Conservation (phyloP, 2,797 vertebrate species). For the Synaphobranchus kaupii region DNA sequence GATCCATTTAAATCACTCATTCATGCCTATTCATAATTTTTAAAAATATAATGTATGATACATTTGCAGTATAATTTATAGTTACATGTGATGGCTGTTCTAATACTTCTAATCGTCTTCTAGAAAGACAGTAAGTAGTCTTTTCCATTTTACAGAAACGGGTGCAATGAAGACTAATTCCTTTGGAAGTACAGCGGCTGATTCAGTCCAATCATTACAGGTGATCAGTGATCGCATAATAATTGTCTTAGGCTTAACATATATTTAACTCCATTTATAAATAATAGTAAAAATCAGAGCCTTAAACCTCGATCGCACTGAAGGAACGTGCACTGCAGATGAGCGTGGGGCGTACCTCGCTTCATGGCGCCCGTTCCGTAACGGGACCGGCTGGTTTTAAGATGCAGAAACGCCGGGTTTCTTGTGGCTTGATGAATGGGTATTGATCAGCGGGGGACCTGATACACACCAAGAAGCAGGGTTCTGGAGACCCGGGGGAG, state of each 20-base stretch:
- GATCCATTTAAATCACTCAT: background rate
- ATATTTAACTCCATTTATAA: background rate
- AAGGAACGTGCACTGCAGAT: background rate
- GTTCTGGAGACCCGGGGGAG: background rate
- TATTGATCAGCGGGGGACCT: slow-evolving; percentile 32
- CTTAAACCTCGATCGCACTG: background rate
- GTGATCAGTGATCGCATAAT: background rate
- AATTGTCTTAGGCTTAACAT: background rate
- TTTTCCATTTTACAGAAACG: background rate
- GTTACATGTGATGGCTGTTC: background rate
- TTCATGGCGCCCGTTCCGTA: background rate
- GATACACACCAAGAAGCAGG: slow-evolving; percentile 3
- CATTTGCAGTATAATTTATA: background rate
- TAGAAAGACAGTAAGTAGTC: background rate
- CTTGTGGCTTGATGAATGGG: background rate
- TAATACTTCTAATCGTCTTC: background rate
- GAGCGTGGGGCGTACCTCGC: background rate
- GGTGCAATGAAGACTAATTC: background rate
- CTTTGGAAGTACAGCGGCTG: background rate
- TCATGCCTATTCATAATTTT: background rate
- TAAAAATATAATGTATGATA: background rate
- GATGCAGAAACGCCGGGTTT: background rate
- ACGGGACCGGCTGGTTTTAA: background rate
- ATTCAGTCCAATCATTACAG: background rate
- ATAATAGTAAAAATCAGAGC: background rate